A percentile compares a stretch with the other conserved stretches of the same genome.
phyloP scores from a whole-genome alignment of 2,113 vertebrate species.

The Antigone vipio region DNA sequence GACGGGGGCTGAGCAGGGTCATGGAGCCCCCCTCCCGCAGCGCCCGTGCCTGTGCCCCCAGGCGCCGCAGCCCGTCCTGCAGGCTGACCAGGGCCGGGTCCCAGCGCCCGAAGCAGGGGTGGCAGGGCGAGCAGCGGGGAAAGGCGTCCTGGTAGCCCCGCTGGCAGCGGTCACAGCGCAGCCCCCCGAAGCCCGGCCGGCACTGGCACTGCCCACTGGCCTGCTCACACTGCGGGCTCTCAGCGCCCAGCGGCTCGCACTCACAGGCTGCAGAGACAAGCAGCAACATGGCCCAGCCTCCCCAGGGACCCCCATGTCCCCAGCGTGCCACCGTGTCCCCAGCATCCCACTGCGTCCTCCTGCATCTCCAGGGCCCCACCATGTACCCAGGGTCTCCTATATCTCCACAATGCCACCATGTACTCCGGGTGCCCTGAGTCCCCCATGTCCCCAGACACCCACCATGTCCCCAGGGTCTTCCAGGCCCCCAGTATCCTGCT shows the following conservation, averaged over 20 bases:
- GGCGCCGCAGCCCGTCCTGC: slow-evolving; percentile 51
- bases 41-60: slow-evolving; percentile 38
- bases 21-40: slow-evolving; percentile 63
- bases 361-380: not conserved
- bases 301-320: not conserved
- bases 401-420: not conserved
- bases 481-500: not conserved
- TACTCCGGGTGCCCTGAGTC: not conserved
- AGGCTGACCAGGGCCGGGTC: slow-evolving; percentile 72
- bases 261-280: slow-evolving; percentile 74
- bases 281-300: fast-evolving
- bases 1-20: slow-evolving; percentile 41
- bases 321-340: not conserved
- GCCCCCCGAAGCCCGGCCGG: slow-evolving; percentile 68
- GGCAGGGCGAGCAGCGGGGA: slow-evolving; percentile 78
- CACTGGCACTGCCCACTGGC: slow-evolving; percentile 77
- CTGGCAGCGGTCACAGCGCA: slow-evolving; percentile 76
- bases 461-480: not conserved
- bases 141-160: slow-evolving; percentile 80
- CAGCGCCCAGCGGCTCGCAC: slow-evolving; percentile 76
- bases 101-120: slow-evolving; percentile 86
- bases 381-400: not conserved
- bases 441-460: not conserved
- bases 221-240: slow-evolving; percentile 77
- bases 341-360: not conserved